Conservation (phyloP, 2,797 vertebrate species). For the Spizella passerina region DNA sequence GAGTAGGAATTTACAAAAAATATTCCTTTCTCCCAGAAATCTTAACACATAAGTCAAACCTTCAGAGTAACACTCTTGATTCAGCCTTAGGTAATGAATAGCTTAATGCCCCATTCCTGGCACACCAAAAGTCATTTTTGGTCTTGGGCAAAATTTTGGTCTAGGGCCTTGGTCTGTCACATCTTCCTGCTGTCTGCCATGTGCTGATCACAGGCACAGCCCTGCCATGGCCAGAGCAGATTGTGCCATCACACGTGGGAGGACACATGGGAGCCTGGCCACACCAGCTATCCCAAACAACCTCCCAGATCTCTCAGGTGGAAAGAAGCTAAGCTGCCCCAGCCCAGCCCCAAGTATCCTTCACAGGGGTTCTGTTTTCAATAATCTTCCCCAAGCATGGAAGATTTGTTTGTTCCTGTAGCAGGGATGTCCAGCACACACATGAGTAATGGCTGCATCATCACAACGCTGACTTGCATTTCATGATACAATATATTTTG, state of each 20-base stretch:
- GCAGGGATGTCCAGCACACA: background rate
- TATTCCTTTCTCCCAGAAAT: background rate
- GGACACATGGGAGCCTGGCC: background rate
- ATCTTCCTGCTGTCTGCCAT: background rate
- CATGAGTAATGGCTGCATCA: constrained; percentile 1
- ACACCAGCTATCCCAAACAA: background rate
- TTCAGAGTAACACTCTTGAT: background rate
- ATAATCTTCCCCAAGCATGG: background rate
- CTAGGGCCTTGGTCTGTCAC: background rate
- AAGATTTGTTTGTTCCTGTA: background rate
- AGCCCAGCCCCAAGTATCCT: background rate
- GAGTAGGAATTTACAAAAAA: background rate
- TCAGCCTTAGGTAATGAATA: background rate
- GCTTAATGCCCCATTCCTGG: background rate
- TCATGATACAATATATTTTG: constrained; percentile 23
- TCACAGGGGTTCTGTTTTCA: constrained; percentile 1
- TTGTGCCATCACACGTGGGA: rapidly evolving
- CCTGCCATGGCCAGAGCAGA: background rate
- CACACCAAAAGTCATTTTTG: background rate
- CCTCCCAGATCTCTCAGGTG: background rate
- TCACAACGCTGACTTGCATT: background rate
- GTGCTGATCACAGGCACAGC: background rate
- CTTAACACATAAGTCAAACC: background rate
- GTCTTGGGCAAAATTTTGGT: background rate
- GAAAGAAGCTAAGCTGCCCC: background rate